These are phyloP conservation scores for Melanostoma mellinum DNA, from an alignment of 2,888 invertebrate genomes.

Conservation along the genomic window DNA sequence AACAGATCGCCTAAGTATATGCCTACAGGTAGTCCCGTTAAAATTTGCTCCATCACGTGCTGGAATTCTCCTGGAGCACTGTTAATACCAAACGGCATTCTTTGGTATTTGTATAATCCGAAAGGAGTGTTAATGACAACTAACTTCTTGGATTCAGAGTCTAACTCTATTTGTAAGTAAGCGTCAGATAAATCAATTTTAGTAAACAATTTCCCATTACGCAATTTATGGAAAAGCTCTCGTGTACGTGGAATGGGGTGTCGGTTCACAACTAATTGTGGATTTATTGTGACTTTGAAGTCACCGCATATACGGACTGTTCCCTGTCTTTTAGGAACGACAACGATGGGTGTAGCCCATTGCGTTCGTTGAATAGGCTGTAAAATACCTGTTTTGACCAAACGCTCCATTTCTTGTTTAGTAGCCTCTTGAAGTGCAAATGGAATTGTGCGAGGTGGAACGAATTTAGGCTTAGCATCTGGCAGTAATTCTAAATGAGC, in stretches of 20 bases:
- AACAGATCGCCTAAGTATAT: constrained; percentile 67
- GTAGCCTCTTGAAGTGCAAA: constrained; percentile 61
- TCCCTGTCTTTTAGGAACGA: constrained; percentile 47
- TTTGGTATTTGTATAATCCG: constrained; percentile 53
- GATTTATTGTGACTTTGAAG: constrained; percentile 23
- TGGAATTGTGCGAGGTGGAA: constrained; percentile 68
- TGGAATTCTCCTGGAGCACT: constrained; percentile 67
- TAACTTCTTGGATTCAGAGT: too few relatives aligned
- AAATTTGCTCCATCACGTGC: constrained; percentile 64
- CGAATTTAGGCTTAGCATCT: constrained; percentile 48
- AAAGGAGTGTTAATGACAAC: constrained; percentile 40
- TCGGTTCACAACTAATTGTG: constrained; percentile 1
- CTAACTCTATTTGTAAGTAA: constrained; percentile 32
- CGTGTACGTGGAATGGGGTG: not conserved
- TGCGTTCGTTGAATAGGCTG: constrained; percentile 63
- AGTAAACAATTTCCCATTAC: constrained; percentile 22
- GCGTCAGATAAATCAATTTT: not conserved
- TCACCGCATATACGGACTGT: constrained; percentile 68
- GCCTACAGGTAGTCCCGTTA: constrained; percentile 44
- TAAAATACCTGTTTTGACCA: constrained; percentile 62
- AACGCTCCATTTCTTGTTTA: constrained; percentile 58
- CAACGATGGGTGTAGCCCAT: constrained; percentile 73
- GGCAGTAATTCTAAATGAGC: constrained; percentile 10
- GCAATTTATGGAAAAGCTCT: constrained; percentile 39
- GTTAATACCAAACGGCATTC: constrained; percentile 67